Conservation (phyloP, 2,797 vertebrate species). For the Rhinophrynus dorsalis region DNA sequence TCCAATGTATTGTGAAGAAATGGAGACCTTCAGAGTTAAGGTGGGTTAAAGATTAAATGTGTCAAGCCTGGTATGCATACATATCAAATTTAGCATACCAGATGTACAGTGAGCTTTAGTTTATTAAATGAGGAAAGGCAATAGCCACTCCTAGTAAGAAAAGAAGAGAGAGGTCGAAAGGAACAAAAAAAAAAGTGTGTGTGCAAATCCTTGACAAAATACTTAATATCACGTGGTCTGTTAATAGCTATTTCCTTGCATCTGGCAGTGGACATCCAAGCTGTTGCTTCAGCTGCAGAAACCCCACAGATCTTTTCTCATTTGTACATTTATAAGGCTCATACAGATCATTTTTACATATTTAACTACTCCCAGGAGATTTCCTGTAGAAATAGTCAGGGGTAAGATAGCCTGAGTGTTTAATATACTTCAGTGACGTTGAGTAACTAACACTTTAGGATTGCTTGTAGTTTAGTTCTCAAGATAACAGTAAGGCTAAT, state of each 20-base stretch:
- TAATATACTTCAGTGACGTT: background rate
- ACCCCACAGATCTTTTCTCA: background rate
- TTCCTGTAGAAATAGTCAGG: background rate
- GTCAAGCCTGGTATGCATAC: constrained; percentile 2
- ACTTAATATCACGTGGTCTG: background rate
- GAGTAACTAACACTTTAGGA: too few relatives aligned
- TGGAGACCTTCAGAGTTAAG: too few relatives aligned
- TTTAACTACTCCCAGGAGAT: background rate
- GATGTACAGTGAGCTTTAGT: constrained; percentile 24
- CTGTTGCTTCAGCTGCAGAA: too few relatives aligned
- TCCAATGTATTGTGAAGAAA: too few relatives aligned
- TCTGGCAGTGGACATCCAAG: too few relatives aligned
- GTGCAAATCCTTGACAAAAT: background rate
- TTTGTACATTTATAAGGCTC: constrained; percentile 2
- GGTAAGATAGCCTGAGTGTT: background rate
- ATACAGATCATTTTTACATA: constrained; percentile 5
- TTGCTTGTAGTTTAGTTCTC: too few relatives aligned
- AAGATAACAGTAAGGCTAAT: too few relatives aligned
- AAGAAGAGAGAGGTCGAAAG: background rate
- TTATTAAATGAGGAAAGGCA: background rate
- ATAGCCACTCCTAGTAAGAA: background rate
- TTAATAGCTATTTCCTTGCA: too few relatives aligned
- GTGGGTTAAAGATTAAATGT: constrained; percentile 2
- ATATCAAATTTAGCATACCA: constrained; percentile 23
- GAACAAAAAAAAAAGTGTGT: background rate